phyloP scores from a whole-genome alignment of 2,888 invertebrate genomes.

The Melanotus villosus region DNA sequence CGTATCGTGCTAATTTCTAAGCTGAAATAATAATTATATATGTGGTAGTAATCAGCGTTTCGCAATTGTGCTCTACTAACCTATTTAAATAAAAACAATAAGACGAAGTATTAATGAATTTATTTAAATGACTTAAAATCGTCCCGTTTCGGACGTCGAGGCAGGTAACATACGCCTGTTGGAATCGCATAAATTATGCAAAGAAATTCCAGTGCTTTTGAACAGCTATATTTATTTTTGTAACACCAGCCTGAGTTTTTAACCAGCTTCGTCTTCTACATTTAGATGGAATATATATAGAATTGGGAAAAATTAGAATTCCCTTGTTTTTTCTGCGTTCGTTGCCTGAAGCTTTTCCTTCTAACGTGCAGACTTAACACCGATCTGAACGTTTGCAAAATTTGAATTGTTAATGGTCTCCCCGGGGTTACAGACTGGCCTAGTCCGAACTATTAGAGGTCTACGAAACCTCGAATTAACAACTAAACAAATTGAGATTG shows the following conservation, averaged over 20 bases:
- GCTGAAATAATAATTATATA: constrained; percentile 22
- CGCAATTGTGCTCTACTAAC: constrained; percentile 37
- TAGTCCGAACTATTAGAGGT: too few species aligned
- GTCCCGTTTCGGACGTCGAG: background rate
- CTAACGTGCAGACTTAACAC: too few species aligned
- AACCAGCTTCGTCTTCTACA: constrained; percentile 24
- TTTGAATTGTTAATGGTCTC: too few species aligned
- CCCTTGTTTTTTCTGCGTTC: constrained; percentile 18
- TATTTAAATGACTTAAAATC: background rate
- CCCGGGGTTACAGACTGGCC: too few species aligned
- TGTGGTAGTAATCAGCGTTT: constrained; percentile 29
- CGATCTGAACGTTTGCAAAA: too few species aligned
- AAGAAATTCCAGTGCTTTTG: constrained; percentile 4
- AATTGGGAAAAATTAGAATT: constrained; percentile 26
- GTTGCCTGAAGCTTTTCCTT: constrained; percentile 1
- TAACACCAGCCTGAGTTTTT: constrained; percentile 16
- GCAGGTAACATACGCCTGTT: background rate
- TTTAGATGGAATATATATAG: constrained; percentile 33
- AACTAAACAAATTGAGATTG: too few species aligned
- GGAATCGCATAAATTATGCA: background rate
- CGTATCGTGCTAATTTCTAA: constrained; percentile 31
- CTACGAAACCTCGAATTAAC: too few species aligned
- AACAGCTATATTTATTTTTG: constrained; percentile 26
- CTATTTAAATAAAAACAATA: constrained; percentile 30
- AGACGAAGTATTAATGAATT: background rate